A percentile compares a stretch with the other conserved stretches of the same genome.
These are phyloP conservation scores for Leucophenga varia DNA, from an alignment of 1,140 invertebrate species.

Conservation along the genomic window DNA sequence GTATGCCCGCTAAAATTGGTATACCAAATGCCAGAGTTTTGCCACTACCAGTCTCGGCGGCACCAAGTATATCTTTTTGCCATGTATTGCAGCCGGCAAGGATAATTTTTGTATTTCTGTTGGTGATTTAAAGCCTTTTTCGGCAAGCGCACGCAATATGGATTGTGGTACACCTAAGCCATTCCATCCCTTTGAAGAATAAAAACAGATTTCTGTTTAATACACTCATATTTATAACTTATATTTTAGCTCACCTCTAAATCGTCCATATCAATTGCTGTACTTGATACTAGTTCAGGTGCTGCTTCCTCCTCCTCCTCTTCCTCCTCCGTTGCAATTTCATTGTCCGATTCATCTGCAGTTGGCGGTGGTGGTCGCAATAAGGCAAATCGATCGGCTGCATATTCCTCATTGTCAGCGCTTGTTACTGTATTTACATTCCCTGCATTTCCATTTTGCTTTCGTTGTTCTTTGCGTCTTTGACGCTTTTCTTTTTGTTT, in stretches of 20 bases:
- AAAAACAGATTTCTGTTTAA: not conserved
- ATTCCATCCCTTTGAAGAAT: conserved; percentile 72
- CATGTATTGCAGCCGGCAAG: conserved; percentile 83
- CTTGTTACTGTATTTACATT: not conserved
- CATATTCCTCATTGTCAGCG: conserved; percentile 24
- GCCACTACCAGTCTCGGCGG: conserved; percentile 96
- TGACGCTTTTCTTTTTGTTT: conserved; percentile 37
- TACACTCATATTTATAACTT: no score
- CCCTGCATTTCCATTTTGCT: conserved; percentile 18
- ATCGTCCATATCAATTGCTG: conserved; percentile 15
- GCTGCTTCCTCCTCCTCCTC: conserved; percentile 4
- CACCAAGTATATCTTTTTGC: conserved; percentile 85
- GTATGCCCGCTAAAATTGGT: conserved; percentile 83
- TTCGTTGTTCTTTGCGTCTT: conserved; percentile 33
- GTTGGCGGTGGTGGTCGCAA: conserved; percentile 27
- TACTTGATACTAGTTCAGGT: conserved; percentile 15
- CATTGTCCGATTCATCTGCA: conserved; percentile 15
- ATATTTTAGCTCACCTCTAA: conserved; percentile 18
- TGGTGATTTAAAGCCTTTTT: conserved; percentile 76
- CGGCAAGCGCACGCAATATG: conserved; percentile 73
- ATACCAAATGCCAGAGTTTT: conserved; percentile 97
- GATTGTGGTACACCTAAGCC: conserved; percentile 66
- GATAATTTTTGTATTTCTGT: conserved; percentile 80
- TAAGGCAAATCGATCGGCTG: conserved; percentile 33
- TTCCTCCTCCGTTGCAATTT: conserved; percentile 4